Evolutionary conservation across 2,888 invertebrate genomes (phyloP).

Genomic region (Philhelius pedissequus): DNA sequence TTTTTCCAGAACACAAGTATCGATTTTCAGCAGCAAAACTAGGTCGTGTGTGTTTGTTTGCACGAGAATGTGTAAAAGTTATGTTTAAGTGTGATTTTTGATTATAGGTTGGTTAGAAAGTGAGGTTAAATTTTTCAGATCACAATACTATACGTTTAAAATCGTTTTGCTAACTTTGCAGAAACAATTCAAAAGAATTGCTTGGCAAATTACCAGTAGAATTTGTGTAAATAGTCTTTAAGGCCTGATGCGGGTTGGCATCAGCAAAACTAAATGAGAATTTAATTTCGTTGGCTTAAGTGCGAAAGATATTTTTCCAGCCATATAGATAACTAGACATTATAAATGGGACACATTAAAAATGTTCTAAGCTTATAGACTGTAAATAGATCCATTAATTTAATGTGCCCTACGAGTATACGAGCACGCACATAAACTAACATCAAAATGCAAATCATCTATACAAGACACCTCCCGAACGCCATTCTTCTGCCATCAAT

Average conservation of each 20-base stretch:
- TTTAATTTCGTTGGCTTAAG: constrained; percentile 32
- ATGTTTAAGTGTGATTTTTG: neutral
- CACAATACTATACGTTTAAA: neutral
- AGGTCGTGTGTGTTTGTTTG: neutral
- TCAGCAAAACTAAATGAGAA: neutral
- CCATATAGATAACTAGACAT: neutral
- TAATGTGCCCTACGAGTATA: neutral
- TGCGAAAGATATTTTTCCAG: constrained; percentile 10
- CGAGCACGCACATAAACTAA: neutral
- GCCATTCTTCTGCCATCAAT: constrained; percentile 11
- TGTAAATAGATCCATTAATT: neutral
- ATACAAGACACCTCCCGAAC: neutral
- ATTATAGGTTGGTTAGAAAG: neutral
- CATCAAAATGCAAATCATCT: constrained; percentile 37
- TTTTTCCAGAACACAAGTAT: neutral
- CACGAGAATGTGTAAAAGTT: neutral
- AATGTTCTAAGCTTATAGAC: neutral
- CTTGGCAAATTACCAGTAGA: constrained; percentile 54
- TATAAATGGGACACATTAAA: neutral
- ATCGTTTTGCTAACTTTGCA: neutral
- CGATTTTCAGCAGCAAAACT: neutral
- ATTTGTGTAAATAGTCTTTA: too few relatives aligned
- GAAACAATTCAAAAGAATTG: neutral
- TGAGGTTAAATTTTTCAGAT: constrained; percentile 6
- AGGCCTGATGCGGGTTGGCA: neutral